phyloP scores from a whole-genome alignment of 1,140 invertebrate species.

The Dufourea novaeangliae region DNA sequence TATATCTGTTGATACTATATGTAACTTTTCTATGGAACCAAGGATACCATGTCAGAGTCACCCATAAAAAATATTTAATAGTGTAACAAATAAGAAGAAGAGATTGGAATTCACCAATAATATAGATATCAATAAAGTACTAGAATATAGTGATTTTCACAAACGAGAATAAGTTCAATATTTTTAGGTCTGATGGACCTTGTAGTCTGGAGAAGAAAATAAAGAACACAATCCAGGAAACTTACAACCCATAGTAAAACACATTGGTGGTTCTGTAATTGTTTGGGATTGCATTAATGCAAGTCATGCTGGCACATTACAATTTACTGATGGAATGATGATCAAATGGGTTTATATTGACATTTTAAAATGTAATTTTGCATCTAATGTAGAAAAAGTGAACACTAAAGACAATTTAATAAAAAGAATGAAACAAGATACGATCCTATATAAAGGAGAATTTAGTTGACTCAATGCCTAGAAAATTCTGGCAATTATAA shows the following conservation, averaged over 20 bases:
- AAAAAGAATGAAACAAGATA: not conserved
- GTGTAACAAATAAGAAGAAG: not conserved
- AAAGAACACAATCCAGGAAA: not conserved
- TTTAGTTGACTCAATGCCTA: no score
- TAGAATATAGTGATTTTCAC: constrained; percentile 12
- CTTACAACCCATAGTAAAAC: constrained; percentile 68
- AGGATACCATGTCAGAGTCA: not conserved
- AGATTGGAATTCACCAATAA: not conserved
- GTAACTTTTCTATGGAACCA: no score
- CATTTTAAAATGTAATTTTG: constrained; percentile 62
- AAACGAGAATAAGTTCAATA: constrained; percentile 14
- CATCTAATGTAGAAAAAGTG: constrained; percentile 55
- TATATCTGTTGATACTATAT: no score
- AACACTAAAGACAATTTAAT: constrained; percentile 55
- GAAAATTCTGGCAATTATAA: no score
- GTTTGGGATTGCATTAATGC: constrained; percentile 73
- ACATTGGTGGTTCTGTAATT: constrained; percentile 70
- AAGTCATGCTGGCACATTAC: constrained; percentile 65
- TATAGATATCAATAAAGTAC: not conserved
- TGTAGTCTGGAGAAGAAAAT: not conserved
- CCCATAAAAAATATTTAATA: not conserved
- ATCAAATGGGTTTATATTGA: constrained; percentile 58
- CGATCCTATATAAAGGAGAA: not conserved
- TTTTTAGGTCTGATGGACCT: not conserved
- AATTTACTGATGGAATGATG: constrained; percentile 72